Evolutionary conservation across 1,140 invertebrate genomes (phyloP).

Genomic region (Cydia fagiglandana): DNA sequence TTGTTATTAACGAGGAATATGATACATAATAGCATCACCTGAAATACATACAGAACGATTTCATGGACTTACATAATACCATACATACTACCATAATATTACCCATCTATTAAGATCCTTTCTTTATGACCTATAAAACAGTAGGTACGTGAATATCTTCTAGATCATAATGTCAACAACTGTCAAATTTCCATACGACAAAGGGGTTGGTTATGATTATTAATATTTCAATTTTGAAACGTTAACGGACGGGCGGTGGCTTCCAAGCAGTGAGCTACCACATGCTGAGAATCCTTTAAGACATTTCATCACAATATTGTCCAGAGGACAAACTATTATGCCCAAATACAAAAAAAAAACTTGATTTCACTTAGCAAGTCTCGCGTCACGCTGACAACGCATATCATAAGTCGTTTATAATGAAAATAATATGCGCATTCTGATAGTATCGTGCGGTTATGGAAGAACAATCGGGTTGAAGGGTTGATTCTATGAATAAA

Average conservation of each 20-base stretch:
- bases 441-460: slow-evolving; percentile 67
- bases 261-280: slow-evolving; percentile 67
- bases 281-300: slow-evolving; percentile 67
- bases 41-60: no score
- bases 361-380: slow-evolving; percentile 56
- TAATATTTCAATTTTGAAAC: slow-evolving; percentile 69
- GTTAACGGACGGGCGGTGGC: slow-evolving; percentile 59
- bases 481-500: slow-evolving; percentile 60
- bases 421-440: slow-evolving; percentile 56
- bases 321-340: slow-evolving; percentile 63
- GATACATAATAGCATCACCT: no score
- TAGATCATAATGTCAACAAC: slow-evolving; percentile 22
- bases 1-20: no score
- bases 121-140: not conserved
- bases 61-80: no score
- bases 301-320: slow-evolving; percentile 70
- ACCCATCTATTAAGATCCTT: not conserved
- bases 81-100: no score
- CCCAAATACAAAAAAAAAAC: slow-evolving; percentile 55
- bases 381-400: slow-evolving; percentile 75
- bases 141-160: slow-evolving; percentile 10
- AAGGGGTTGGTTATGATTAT: slow-evolving; percentile 62
- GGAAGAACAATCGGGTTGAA: slow-evolving; percentile 52
- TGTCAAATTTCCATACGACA: slow-evolving; percentile 47
- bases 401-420: slow-evolving; percentile 74